These are phyloP conservation scores for Ceryle rudis DNA, from an alignment of 2,797 vertebrate genomes.

Conservation along the genomic window DNA sequence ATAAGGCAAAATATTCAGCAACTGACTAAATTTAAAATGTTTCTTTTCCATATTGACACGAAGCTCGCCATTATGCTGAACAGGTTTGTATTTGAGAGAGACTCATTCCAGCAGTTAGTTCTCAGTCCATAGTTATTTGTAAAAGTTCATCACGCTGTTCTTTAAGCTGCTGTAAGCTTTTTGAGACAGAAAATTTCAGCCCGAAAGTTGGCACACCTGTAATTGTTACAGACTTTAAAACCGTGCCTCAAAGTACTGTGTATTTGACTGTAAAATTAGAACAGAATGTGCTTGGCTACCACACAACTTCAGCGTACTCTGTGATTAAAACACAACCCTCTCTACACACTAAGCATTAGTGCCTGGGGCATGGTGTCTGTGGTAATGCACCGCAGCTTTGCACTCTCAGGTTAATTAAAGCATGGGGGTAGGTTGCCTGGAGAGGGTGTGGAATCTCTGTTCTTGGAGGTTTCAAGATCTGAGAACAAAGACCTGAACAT, in stretches of 20 bases:
- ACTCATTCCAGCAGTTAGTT: not conserved
- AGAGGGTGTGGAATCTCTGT: not conserved
- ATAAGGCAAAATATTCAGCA: not conserved
- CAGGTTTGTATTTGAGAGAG: not conserved
- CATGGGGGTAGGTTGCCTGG: not conserved
- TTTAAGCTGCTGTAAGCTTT: not conserved
- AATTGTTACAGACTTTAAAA: not conserved
- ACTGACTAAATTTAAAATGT: not conserved
- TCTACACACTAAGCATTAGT: not conserved
- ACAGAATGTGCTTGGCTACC: not conserved
- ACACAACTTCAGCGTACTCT: not conserved
- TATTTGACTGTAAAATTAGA: not conserved
- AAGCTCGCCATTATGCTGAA: not conserved
- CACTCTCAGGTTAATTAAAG: not conserved
- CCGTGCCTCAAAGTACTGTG: not conserved
- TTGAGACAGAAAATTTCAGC: not conserved
- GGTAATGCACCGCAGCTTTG: not conserved
- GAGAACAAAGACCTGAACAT: not conserved
- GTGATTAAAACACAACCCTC: not conserved
- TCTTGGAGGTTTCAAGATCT: not conserved
- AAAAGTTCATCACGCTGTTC: not conserved
- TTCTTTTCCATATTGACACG: not conserved
- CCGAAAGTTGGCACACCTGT: not conserved
- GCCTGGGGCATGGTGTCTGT: not conserved
- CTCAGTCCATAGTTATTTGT: not conserved